Evolutionary conservation across 2,888 invertebrate genomes (phyloP), one percentile per base, ranked within the genome.

Genomic region (Chromoteleia sp.): DNA sequence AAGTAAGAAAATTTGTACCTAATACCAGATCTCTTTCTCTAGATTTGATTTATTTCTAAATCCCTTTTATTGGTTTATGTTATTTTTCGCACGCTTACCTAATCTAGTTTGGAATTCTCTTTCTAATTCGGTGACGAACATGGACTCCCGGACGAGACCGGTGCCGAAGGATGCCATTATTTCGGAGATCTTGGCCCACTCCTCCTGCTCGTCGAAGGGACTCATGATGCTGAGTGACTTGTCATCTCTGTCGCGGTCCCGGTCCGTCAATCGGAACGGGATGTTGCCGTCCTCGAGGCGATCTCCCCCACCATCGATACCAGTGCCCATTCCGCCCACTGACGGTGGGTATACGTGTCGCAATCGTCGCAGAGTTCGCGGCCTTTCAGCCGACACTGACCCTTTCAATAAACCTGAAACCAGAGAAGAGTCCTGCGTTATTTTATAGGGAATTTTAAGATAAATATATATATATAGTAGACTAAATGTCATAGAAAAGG

Each of bases 111-210:
- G 96, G 89, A 96, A 96, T 92, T 96, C 96, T 88, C 95, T 95
- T 88, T 96, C 96, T 80, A 96, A 92, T 87, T 96, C 96, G 2
- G 95, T 95, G 52, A 96, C 96, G 91, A 96, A 96, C 14, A 96
- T 95, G 0, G 95, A 96, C 89, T 96, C 96, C 15, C 95, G 92
- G 10, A 96, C 95, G 33, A 97, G 94, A 71, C 96, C 96, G 84
- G 96, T 96, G 79, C 98, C 98, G 89, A 98, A 97, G 0, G 97
- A 97, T 45, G 97, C 97, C 96, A 98, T 97, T 88, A 98, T 98
- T 92, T 98, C 97, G 54, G 97, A 97, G 87, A 98, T 98, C 93
- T 98, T 97, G 19, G 97, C 97, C 97, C 98, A 98, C 93, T 98
- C 98, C 92, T 98, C 97, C 92, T 97, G 95, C 90, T 98, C 98